phyloP scores from a whole-genome alignment of 2,888 invertebrate species.

The Megastigmus dorsalis region DNA sequence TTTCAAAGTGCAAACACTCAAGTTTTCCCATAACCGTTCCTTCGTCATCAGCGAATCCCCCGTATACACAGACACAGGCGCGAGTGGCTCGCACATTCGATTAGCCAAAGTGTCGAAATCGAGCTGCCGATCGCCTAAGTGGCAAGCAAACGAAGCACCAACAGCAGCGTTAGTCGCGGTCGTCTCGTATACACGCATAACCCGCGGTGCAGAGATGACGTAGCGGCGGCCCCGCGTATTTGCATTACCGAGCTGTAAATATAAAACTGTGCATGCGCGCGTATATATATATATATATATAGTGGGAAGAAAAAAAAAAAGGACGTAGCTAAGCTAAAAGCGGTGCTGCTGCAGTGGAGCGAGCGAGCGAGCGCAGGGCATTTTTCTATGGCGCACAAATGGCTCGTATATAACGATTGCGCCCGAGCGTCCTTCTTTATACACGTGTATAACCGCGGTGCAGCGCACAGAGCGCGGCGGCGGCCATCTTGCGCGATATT shows the following conservation, averaged over 20 bases:
- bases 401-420: slow-evolving; percentile 22
- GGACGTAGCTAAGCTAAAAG: too few species aligned
- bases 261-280: slow-evolving; percentile 7
- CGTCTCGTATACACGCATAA: too few species aligned
- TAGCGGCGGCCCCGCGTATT: background rate
- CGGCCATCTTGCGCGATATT: slow-evolving; percentile 28
- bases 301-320: too few species aligned
- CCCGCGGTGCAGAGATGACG: too few species aligned
- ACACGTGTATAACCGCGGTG: too few species aligned
- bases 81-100: background rate
- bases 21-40: too few species aligned
- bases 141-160: too few species aligned
- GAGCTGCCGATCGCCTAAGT: slow-evolving; percentile 15
- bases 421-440: background rate
- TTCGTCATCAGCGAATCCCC: too few species aligned
- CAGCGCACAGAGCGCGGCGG: background rate
- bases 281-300: background rate
- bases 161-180: too few species aligned
- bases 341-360: too few species aligned
- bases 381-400: slow-evolving; percentile 15
- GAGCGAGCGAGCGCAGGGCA: background rate
- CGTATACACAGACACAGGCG: background rate
- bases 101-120: slow-evolving; percentile 36
- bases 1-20: too few species aligned
- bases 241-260: slow-evolving; percentile 2